These are phyloP conservation scores for Momotus momota DNA, from an alignment of 2,797 vertebrate genomes.

Conservation along the genomic window DNA sequence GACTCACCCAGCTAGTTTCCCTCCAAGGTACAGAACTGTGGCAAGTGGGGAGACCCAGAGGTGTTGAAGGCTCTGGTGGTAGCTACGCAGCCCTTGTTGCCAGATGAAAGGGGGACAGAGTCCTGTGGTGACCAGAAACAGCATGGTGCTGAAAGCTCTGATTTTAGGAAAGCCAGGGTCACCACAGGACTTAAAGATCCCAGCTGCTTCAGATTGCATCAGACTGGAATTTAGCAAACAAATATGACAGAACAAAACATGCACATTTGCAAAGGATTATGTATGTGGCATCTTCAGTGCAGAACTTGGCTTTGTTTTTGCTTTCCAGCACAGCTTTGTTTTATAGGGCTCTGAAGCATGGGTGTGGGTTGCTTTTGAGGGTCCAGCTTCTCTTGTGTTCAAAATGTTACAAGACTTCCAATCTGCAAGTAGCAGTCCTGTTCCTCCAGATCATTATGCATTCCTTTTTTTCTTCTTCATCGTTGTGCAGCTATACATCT, in stretches of 20 bases:
- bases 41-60: not conserved
- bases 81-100: not conserved
- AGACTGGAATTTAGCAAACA: slow-evolving; percentile 19
- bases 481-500: not conserved
- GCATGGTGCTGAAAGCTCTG: not conserved
- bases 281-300: not conserved
- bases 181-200: not conserved
- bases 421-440: not conserved
- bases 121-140: not conserved
- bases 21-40: not conserved
- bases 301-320: not conserved
- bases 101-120: not conserved
- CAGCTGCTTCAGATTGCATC: slow-evolving; percentile 17
- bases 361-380: not conserved
- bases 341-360: not conserved
- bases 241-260: not conserved
- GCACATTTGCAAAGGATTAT: slow-evolving; percentile 34
- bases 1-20: not conserved
- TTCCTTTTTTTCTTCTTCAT: not conserved
- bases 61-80: not conserved
- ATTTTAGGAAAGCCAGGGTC: not conserved
- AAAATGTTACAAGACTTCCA: not conserved
- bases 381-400: not conserved
- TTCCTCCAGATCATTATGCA: not conserved
- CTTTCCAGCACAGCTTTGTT: not conserved